Conservation (phyloP, 2,888 invertebrate species). For the Ferdinandea cuprea region DNA sequence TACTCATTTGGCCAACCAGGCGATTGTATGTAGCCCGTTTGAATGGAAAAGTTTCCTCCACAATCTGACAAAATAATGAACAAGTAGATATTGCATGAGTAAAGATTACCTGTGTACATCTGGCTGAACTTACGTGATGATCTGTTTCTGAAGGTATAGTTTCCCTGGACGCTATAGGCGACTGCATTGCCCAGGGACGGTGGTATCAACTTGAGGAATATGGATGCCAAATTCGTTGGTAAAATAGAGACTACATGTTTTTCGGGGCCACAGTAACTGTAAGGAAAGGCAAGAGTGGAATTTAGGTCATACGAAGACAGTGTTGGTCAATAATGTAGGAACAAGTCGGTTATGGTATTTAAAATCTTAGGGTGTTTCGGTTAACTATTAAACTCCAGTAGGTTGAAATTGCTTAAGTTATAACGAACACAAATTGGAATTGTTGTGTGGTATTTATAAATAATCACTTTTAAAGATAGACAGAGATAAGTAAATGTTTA, state of each 20-base stretch:
- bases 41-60: slow-evolving; percentile 87
- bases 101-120: neutral
- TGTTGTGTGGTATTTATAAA: no score
- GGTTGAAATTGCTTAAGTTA: no score
- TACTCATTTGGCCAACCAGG: slow-evolving; percentile 92
- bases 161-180: slow-evolving; percentile 44
- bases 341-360: no score
- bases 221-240: slow-evolving; percentile 63
- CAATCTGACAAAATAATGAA: slow-evolving; percentile 84
- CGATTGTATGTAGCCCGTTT: slow-evolving; percentile 88
- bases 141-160: slow-evolving; percentile 72
- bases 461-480: no score
- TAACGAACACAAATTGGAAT: no score
- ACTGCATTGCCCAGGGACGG: slow-evolving; percentile 7
- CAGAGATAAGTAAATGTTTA: no score
- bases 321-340: no score
- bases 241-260: slow-evolving; percentile 40
- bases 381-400: no score
- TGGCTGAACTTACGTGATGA: slow-evolving; percentile 33
- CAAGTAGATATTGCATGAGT: neutral
- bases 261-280: slow-evolving; percentile 65
- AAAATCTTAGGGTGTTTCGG: no score
- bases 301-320: no score
- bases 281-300: neutral
- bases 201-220: slow-evolving; percentile 54